Base-by-base conservation (phyloP, 1,140 invertebrate species). In the Adoxophyes honmai region DNA sequence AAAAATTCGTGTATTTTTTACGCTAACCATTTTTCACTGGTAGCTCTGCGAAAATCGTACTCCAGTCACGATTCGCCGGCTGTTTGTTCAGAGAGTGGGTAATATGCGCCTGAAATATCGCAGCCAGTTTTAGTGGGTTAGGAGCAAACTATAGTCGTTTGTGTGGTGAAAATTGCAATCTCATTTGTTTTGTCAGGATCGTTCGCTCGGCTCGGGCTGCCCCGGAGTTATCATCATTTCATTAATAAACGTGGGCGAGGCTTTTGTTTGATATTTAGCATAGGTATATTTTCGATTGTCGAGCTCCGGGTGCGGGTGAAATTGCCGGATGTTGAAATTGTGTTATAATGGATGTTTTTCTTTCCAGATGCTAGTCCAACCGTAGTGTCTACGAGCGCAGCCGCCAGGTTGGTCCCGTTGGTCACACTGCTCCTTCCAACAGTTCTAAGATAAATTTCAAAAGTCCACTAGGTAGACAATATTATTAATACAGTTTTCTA, bases 381-480 rank as follows among this genome's bases (percentile, higher is more conserved):
- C 16, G 42, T 48, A 10, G 14, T 48, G 16, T 21, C 42, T 18
- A 21, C 15, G 4, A 52, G 37, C 15, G 15, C 53, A 52, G 35
- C 52, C 42, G 54, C 52, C 14, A 56, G 59, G 59, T 15, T 66
- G 9, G 35, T 56, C 39, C 33, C 57, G 34, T 34, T 65, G 34
- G 44, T 60, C 48, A 57, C 35, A 52, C 38, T 58, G 21, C 42
- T 66, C 37, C 55, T 70, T 39, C 62, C 68, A 38, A 70, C 62
- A 28, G 62, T 64, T 11, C 34, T 70, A 36, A 66, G 68, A 70
- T 70, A 70, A 66, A 16, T 9, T n/a, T 36, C 13, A 53, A 14
- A 53, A 53, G 34, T 14, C 28, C 33, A 35, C 59, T 69, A 73
- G 68, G 48, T 76, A 73, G 71, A 61, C 57, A 65, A 28, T 66